phyloP scores from a whole-genome alignment of 2,113 vertebrate genomes.

The Xyrauchen texanus region DNA sequence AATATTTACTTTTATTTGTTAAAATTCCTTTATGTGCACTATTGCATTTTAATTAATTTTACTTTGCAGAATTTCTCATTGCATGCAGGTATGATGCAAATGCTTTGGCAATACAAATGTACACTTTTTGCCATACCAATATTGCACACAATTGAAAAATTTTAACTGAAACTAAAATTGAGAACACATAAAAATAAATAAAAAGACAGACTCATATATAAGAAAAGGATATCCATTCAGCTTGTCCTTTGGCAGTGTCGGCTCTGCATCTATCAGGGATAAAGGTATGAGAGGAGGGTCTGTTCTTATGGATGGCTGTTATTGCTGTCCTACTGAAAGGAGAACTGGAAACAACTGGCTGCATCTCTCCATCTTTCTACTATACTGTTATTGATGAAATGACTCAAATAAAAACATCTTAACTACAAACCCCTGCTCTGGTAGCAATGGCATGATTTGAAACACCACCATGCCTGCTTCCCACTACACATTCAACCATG shows the following conservation, averaged over 20 bases:
- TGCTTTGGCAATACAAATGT: not conserved
- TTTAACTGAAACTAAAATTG: too few relatives aligned
- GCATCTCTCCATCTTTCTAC: slow-evolving; percentile 8
- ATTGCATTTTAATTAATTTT: too few relatives aligned
- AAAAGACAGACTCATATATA: not conserved
- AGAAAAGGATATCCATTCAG: not conserved
- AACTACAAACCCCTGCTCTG: not conserved
- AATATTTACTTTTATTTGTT: too few relatives aligned
- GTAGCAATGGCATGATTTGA: slow-evolving; percentile 10
- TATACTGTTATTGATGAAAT: slow-evolving; percentile 34
- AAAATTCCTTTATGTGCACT: too few relatives aligned
- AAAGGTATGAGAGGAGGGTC: not conserved
- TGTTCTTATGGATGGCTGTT: slow-evolving; percentile 35
- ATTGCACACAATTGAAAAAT: too few relatives aligned
- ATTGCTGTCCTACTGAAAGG: slow-evolving; percentile 28
- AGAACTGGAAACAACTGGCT: slow-evolving; percentile 6
- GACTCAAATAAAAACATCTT: slow-evolving; percentile 36
- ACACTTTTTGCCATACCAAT: too few relatives aligned
- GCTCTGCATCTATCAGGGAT: not conserved
- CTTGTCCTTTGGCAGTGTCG: not conserved
- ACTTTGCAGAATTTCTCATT: too few relatives aligned
- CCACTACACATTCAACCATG: not conserved
- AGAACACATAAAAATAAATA: not conserved
- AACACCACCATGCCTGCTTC: not conserved
- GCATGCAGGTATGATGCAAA: too few relatives aligned